A percentile compares a stretch with the other conserved stretches of the same genome.
Conservation (phyloP, 2,113 vertebrate species). For the Pagrus major region DNA sequence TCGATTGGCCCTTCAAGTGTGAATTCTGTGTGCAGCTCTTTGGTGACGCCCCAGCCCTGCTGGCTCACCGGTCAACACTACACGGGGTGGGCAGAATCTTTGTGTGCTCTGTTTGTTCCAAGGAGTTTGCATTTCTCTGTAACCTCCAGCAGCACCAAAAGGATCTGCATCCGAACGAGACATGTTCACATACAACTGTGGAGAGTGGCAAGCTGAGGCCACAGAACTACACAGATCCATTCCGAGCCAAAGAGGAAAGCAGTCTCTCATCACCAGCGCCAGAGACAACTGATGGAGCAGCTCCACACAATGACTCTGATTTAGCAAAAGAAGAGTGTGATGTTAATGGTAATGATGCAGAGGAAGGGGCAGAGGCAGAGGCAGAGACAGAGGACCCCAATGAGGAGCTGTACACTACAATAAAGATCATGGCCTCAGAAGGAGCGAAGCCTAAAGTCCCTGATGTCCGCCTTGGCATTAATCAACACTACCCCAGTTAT, state of each 20-base stretch:
- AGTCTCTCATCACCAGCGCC: slow-evolving; percentile 57
- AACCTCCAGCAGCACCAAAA: slow-evolving; percentile 98
- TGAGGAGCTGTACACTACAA: slow-evolving; percentile 98
- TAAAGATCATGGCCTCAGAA: slow-evolving; percentile 99
- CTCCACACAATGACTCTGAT: slow-evolving; percentile 42
- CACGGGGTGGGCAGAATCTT: slow-evolving; percentile 96
- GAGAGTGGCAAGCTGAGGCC: slow-evolving; percentile 95
- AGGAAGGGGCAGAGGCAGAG: slow-evolving; percentile 79
- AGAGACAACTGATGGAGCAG: slow-evolving; percentile 56
- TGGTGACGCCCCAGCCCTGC: slow-evolving; percentile 86
- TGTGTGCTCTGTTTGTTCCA: slow-evolving; percentile 94
- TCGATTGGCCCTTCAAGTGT: slow-evolving; percentile 97
- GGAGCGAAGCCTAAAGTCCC: slow-evolving; percentile 92
- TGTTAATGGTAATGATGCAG: slow-evolving; percentile 75
- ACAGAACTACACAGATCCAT: slow-evolving; percentile 96
- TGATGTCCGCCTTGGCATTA: slow-evolving; percentile 96
- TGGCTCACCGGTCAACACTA: slow-evolving; percentile 92
- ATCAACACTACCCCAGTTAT: slow-evolving; percentile 98
- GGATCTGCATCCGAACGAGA: slow-evolving; percentile 93
- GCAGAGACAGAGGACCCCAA: slow-evolving; percentile 91
- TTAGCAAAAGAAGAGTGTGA: slow-evolving; percentile 64
- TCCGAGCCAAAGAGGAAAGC: slow-evolving; percentile 79
- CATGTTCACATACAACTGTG: slow-evolving; percentile 90
- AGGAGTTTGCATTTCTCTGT: slow-evolving; percentile 98
- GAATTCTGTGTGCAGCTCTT: slow-evolving; percentile 99